phyloP scores from a whole-genome alignment of 2,888 invertebrate species.

The Pyrochroa serraticornis region DNA sequence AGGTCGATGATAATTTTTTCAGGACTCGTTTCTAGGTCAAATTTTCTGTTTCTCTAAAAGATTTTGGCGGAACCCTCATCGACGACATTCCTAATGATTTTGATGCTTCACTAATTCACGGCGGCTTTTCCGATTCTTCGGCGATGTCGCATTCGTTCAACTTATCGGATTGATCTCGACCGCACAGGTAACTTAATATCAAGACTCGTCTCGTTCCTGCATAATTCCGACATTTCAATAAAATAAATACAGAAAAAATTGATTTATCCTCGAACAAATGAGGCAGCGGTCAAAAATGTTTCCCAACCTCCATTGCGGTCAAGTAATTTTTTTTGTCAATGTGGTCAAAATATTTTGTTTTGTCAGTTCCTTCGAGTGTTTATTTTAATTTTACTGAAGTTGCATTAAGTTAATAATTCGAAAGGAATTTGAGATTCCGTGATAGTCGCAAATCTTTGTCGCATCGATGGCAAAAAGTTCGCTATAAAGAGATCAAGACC shows the following conservation, averaged over 20 bases:
- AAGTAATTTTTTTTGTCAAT: too few relatives aligned
- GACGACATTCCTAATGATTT: slow-evolving; percentile 33
- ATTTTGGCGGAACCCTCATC: background rate
- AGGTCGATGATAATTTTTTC: slow-evolving; percentile 37
- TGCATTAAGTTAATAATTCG: too few relatives aligned
- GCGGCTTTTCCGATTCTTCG: slow-evolving; percentile 33
- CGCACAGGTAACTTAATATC: slow-evolving; percentile 36
- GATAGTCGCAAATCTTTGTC: too few relatives aligned
- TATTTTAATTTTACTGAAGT: too few relatives aligned
- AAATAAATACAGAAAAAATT: slow-evolving; percentile 14
- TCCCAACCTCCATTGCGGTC: too few relatives aligned
- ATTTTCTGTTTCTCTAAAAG: background rate
- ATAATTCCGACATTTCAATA: slow-evolving; percentile 13
- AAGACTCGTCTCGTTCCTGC: slow-evolving; percentile 19
- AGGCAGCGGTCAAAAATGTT: background rate
- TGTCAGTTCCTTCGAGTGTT: too few relatives aligned
- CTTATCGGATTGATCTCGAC: slow-evolving; percentile 38
- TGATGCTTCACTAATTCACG: slow-evolving; percentile 34
- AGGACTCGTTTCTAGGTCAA: slow-evolving; percentile 11
- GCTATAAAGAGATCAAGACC: too few relatives aligned
- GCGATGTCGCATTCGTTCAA: slow-evolving; percentile 35
- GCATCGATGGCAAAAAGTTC: too few relatives aligned
- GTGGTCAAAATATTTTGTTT: too few relatives aligned
- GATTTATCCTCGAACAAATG: slow-evolving; percentile 6
- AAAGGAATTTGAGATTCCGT: too few relatives aligned